Evolutionary conservation across 2,797 vertebrate genomes (phyloP).

Genomic region (Enteromius trimaculatus): DNA sequence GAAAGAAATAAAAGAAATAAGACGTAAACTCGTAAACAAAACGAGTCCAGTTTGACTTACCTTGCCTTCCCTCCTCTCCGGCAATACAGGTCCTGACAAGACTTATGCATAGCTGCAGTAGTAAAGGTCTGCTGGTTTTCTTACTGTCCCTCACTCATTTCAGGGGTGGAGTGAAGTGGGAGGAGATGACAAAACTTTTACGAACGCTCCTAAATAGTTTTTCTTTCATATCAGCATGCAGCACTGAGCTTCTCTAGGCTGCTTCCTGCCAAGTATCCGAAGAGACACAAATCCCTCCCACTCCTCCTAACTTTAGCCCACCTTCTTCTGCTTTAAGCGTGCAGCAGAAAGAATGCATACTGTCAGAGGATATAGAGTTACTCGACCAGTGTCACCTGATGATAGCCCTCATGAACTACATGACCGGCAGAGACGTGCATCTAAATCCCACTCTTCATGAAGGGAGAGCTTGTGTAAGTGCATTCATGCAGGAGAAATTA

Average conservation of each 20-base stretch:
- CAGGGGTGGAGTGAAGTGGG: slow-evolving; percentile 38
- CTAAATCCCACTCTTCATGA: slow-evolving; percentile 16
- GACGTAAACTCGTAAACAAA: neutral
- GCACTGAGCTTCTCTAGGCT: neutral
- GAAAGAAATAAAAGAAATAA: neutral
- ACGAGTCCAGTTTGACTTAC: slow-evolving; percentile 63
- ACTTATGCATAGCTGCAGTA: slow-evolving; percentile 68
- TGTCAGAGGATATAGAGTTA: slow-evolving; percentile 45
- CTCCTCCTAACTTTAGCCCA: slow-evolving; percentile 56
- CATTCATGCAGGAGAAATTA: slow-evolving; percentile 2
- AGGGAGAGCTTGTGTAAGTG: neutral
- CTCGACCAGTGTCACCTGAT: slow-evolving; percentile 31
- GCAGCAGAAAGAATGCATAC: slow-evolving; percentile 39
- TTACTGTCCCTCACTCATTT: slow-evolving; percentile 27
- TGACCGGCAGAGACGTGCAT: slow-evolving; percentile 23
- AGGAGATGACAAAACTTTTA: slow-evolving; percentile 27
- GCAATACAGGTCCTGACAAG: slow-evolving; percentile 79
- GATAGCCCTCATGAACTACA: slow-evolving; percentile 21
- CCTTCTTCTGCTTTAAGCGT: slow-evolving; percentile 32
- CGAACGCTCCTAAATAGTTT: neutral
- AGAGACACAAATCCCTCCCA: slow-evolving; percentile 21
- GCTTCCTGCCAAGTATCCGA: slow-evolving; percentile 33
- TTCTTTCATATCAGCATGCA: slow-evolving; percentile 4
- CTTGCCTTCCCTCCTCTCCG: slow-evolving; percentile 75
- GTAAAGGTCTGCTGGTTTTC: slow-evolving; percentile 20